A percentile compares a stretch with the other conserved stretches of the same genome.
Evolutionary conservation across 2,797 vertebrate species (phyloP).

Genomic region (Dromococcyx pavoninus): DNA sequence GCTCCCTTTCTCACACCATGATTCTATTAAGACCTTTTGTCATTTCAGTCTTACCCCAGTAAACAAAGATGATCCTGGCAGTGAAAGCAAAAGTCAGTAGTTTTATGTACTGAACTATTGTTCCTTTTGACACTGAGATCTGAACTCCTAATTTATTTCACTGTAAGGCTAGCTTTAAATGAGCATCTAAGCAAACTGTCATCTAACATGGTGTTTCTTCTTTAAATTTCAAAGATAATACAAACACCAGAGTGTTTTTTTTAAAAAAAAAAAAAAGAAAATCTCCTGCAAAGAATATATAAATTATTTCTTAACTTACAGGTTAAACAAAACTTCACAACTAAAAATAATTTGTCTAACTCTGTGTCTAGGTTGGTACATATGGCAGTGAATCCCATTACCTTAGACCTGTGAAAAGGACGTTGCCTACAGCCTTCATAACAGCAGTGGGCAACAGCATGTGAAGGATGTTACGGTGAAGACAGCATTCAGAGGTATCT

Average conservation of each 20-base stretch:
- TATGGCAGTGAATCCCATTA: neutral
- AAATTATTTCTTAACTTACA: neutral
- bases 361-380: too few relatives aligned
- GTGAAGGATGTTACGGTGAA: neutral
- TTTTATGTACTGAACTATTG: neutral
- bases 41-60: neutral
- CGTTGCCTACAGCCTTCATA: neutral
- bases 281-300: neutral
- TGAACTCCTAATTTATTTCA: neutral
- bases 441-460: rapidly evolving
- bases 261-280: neutral
- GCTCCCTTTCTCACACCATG: neutral
- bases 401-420: neutral
- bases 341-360: neutral
- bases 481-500: neutral
- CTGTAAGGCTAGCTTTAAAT: neutral
- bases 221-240: neutral
- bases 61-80: neutral
- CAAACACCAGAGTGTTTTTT: neutral
- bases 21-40: neutral
- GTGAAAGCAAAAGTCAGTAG: neutral
- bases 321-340: neutral
- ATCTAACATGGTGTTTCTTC: neutral
- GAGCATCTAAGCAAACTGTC: neutral
- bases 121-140: neutral